phyloP scores from a whole-genome alignment of 2,888 invertebrate species.

The Junonia oenone region DNA sequence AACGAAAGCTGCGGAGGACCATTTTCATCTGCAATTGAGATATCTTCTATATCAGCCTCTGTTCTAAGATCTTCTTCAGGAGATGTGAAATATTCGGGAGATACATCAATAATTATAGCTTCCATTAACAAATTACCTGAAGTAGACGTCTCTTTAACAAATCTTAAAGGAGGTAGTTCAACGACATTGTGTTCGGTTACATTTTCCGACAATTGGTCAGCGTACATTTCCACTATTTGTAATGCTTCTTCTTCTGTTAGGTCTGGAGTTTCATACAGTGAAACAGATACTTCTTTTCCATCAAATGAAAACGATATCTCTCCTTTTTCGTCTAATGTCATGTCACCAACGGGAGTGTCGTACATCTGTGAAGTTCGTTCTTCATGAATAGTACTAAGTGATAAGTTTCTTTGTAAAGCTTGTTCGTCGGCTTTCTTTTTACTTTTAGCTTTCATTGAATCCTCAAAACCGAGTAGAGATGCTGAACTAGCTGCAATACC shows the following conservation, averaged over 20 bases:
- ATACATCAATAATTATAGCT: conserved; percentile 93
- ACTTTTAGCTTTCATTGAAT: conserved; percentile 79
- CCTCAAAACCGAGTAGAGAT: conserved; percentile 92
- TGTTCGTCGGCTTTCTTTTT: conserved; percentile 75
- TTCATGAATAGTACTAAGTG: conserved; percentile 93
- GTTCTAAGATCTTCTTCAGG: conserved; percentile 90
- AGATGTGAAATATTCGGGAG: conserved; percentile 89
- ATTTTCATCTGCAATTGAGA: conserved; percentile 88
- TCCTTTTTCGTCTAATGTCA: conserved; percentile 89
- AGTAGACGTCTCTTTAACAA: conserved; percentile 93
- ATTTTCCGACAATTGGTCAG: conserved; percentile 94
- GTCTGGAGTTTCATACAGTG: conserved; percentile 94
- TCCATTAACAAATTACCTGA: conserved; percentile 94
- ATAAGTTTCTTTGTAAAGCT: conserved; percentile 85
- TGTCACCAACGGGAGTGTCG: conserved; percentile 88
- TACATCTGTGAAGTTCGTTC: conserved; percentile 93
- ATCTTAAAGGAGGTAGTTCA: conserved; percentile 91
- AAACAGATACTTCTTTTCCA: conserved; percentile 94
- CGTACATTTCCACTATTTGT: conserved; percentile 96
- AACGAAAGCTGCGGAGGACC: conserved; percentile 62
- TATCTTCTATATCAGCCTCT: conserved; percentile 92
- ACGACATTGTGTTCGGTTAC: conserved; percentile 91
- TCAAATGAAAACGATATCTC: conserved; percentile 95
- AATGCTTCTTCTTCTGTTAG: conserved; percentile 94
- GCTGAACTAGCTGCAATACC: conserved; percentile 93